phyloP scores from a whole-genome alignment of 2,113 vertebrate genomes.

The Otolemur garnettii region DNA sequence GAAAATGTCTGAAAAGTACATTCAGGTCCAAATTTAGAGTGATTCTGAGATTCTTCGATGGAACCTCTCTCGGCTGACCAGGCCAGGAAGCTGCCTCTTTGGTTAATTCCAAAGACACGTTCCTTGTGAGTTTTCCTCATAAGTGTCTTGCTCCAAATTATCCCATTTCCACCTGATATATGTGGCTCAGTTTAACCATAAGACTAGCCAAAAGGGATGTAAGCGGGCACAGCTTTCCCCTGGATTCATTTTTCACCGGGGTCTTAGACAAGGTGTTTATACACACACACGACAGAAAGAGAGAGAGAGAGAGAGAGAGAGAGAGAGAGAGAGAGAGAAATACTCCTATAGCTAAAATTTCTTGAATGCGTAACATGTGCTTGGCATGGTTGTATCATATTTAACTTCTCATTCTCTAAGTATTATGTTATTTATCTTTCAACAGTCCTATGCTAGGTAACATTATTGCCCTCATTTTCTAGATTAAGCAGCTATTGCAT shows the following conservation, averaged over 20 bases:
- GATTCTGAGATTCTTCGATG: rapidly evolving
- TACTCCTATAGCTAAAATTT: neutral
- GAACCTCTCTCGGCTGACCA: neutral
- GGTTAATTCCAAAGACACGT: neutral
- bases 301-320: too few species aligned
- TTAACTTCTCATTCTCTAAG: neutral
- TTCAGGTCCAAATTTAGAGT: conserved; percentile 27
- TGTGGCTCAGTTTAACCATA: neutral
- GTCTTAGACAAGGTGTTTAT: neutral
- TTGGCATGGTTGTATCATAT: neutral
- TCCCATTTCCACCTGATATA: neutral
- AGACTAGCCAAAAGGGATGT: neutral
- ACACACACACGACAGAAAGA: neutral
- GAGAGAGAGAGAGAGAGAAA: neutral
- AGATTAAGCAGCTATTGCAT: neutral
- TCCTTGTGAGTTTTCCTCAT: neutral
- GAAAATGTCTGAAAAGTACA: conserved; percentile 61
- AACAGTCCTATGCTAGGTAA: neutral
- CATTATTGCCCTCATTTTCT: neutral
- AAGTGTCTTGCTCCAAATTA: conserved; percentile 30
- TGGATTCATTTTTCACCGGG: neutral
- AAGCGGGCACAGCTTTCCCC: neutral
- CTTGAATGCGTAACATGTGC: neutral
- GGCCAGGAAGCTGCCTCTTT: neutral
- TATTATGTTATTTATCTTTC: neutral